Evolutionary conservation across 2,113 vertebrate genomes (phyloP).

Genomic region (Tylochromis polylepis): DNA sequence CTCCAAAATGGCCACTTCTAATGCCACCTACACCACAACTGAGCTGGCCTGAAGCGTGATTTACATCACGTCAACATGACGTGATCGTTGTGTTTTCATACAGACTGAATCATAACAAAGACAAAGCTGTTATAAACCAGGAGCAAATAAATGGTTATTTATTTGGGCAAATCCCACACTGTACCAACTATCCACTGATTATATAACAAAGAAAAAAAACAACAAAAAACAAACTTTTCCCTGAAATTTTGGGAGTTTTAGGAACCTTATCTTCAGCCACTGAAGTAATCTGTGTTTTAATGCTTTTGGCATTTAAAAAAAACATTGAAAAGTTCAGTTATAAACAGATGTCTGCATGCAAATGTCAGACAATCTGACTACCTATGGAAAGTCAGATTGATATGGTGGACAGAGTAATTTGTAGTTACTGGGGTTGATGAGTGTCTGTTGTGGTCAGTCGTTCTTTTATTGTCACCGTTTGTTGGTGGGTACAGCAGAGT

Average conservation of each 20-base stretch:
- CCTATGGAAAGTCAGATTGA: background rate
- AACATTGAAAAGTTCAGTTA: background rate
- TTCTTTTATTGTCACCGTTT: background rate
- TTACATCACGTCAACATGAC: background rate
- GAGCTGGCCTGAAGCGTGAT: background rate
- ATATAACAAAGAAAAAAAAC: no score
- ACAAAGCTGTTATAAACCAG: background rate
- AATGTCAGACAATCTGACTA: background rate
- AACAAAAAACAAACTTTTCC: no score
- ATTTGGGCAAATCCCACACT: background rate
- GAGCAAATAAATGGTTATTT: background rate
- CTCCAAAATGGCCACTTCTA: background rate
- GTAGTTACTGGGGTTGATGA: background rate
- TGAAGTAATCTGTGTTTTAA: background rate
- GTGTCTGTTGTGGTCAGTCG: background rate
- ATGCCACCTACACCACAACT: background rate
- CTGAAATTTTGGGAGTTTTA: background rate
- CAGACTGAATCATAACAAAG: background rate
- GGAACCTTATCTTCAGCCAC: background rate
- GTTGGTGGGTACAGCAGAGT: background rate
- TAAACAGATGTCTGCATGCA: background rate
- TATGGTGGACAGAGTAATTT: background rate
- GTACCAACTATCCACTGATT: background rate
- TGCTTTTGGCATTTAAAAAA: background rate
- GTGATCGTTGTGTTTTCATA: background rate